These are phyloP conservation scores for Aptenodytes forsteri DNA, from an alignment of 2,113 vertebrate species.

Conservation along the genomic window DNA sequence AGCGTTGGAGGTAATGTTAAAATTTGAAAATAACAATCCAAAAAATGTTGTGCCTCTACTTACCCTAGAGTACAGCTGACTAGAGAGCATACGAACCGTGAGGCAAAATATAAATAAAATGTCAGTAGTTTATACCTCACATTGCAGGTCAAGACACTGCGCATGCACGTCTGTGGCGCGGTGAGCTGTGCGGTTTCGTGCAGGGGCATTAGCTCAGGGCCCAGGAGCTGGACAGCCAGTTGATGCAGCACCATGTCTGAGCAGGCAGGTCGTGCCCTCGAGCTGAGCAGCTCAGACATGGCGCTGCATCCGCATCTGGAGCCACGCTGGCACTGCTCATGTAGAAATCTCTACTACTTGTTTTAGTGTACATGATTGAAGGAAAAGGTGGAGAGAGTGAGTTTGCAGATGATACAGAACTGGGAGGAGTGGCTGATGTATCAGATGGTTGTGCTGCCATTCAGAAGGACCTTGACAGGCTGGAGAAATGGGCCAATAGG, in stretches of 20 bases:
- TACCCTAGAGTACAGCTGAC: background rate
- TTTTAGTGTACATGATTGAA: background rate
- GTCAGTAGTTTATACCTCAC: background rate
- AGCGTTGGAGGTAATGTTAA: background rate
- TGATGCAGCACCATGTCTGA: fast-evolving
- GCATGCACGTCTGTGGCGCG: fast-evolving
- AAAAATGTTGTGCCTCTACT: background rate
- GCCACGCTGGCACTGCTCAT: background rate
- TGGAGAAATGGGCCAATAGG: background rate
- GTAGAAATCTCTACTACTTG: background rate
- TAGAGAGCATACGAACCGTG: background rate
- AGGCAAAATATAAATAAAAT: background rate
- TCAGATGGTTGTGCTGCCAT: background rate
- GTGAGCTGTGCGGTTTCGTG: background rate
- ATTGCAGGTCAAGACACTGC: background rate
- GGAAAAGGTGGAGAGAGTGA: background rate
- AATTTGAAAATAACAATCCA: background rate
- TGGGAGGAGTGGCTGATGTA: background rate
- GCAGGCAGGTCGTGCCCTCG: background rate
- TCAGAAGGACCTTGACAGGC: background rate
- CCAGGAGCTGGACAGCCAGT: background rate
- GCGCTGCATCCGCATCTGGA: fast-evolving
- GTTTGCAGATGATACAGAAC: background rate
- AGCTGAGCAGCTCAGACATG: background rate
- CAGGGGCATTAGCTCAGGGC: fast-evolving